Evolutionary conservation across 37 sponge, comb jelly and placozoan species (phyloP).

Genomic region (Lycopodina hypogea): DNA sequence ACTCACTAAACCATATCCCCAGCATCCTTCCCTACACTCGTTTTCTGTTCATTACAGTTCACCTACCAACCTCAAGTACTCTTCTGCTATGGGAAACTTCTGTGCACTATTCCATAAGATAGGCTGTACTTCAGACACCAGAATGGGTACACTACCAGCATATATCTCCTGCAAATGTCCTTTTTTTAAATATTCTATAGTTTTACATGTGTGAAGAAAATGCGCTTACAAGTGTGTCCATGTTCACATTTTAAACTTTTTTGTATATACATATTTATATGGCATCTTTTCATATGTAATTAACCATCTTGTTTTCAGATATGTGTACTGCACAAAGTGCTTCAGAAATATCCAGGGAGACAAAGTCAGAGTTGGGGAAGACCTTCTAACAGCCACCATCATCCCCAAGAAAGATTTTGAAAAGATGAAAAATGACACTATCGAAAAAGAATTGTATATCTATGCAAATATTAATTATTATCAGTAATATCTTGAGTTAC

Average conservation of each 20-base stretch:
- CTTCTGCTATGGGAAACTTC: slow-evolving; percentile 86
- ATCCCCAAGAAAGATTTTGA: slow-evolving; percentile 55
- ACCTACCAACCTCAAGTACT: slow-evolving; percentile 90
- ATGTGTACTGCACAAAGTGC: slow-evolving; percentile 91
- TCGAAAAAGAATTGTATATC: slow-evolving; percentile 83
- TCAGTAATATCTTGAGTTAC: background rate
- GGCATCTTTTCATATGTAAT: background rate
- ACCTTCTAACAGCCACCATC: slow-evolving; percentile 33
- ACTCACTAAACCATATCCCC: no score
- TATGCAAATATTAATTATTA: background rate
- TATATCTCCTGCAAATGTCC: no score
- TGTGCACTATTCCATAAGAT: slow-evolving; percentile 88
- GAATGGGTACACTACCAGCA: slow-evolving; percentile 57
- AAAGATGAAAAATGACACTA: slow-evolving; percentile 84
- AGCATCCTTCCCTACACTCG: no score
- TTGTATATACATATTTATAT: slow-evolving; percentile 11
- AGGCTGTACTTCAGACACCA: slow-evolving; percentile 74
- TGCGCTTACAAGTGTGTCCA: no score
- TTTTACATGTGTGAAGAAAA: no score
- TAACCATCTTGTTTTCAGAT: slow-evolving; percentile 33
- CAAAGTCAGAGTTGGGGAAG: slow-evolving; percentile 79
- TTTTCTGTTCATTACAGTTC: no score
- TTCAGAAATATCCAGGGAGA: slow-evolving; percentile 85
- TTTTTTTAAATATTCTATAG: background rate
- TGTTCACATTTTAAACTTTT: no score